Evolutionary conservation across 1,140 invertebrate species (phyloP), one percentile per base, ranked within the genome.

Genomic region (Drosophila oshimai): DNA sequence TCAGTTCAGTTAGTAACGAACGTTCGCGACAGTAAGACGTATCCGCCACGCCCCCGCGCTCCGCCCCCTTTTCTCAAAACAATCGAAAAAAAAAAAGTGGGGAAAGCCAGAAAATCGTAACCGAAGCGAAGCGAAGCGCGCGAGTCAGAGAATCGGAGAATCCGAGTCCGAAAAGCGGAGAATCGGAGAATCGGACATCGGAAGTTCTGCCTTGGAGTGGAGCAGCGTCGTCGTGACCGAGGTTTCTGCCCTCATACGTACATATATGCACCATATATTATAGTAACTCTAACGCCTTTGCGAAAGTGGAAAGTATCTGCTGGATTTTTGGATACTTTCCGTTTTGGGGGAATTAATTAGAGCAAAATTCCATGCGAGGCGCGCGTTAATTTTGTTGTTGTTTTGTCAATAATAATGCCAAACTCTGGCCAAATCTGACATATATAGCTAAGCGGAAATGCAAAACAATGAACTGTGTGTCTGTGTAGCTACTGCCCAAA

Each of bases 241-340:
- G 81, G 83, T 87, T 87, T 87, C 47, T 87, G 81, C 51, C 51
- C 42, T 50, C 62, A 45, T 62, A 72, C 46, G 33, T 33, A 54
- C 33, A 22, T 22, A 22, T 22, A 22, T 22, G 5, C 5, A 26
- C 17, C 12, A 20, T 39, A 20, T 20, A 39, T 20, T 72, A 42
- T 54, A 64, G 47, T 33, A 49, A 41, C 31, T 61, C 12, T 60
- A 54, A 42, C 72, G 47, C 64, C 44, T 36, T 77, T 83, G 78
- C 74, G 80, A 84, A 84, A 84, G 80, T 86, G 72, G 81, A 87
- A 87, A 88, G 76, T 87, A 86, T 84, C 50, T 69, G 18, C 24
- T 46, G 58, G 76, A 86, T 86, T 84, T 33, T 47, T 41, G 61
- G 69, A 84, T 84, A 84, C 76, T 39, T 80, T 75, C 49, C 55